Evolutionary conservation across 2,113 vertebrate genomes (phyloP), one percentile per base, ranked within the genome.

Genomic region (Gallinago jamesoni): DNA sequence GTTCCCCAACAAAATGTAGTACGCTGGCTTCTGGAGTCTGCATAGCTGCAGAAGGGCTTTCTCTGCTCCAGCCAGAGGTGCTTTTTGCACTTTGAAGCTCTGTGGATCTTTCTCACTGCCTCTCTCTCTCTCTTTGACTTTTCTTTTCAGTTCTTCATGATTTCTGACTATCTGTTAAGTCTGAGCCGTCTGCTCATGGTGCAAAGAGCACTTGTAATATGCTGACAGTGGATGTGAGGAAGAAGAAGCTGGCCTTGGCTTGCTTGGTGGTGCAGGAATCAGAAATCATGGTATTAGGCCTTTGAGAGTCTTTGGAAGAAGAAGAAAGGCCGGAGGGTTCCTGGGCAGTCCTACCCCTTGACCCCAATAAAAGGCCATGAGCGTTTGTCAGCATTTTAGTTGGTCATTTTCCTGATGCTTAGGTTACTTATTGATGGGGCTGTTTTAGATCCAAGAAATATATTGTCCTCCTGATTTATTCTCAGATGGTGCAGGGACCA

Each of bases 401-500:
- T 93, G 95, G 93, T 94, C 92, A 82, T 95, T 96, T 97, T 94
- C 93, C 80, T 96, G 79, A 96, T 96, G 96, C 95, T 97, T 94
- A 37, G 93, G 96, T 96, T 96, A 95, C 93, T 96, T 96, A 96
- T 95, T 97, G 93, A 96, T 96, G 93, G 86, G 89, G 76, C 88
- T 95, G 88, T 86, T 96, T 94, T 72, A 96, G 93, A 72, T 96
- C 93, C 92, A 79, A 96, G 94, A 96, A 96, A 96, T 97, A 96
- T 94, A 97, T 95, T 96, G 96, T 92, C 73, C 52, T 92, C 81
- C 88, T 97, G 96, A 97, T 97, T 97, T 96, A 96, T 97, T 93
- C 76, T 95, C 83, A 68, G 72, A 93, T 93, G 88, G 43, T 56
- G 43, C 86, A 78, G 91, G 87, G 85, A 89, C 68, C 48, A 94